These are phyloP conservation scores for Hemibagrus guttatus DNA, from an alignment of 2,797 vertebrate genomes.

Conservation along the genomic window DNA sequence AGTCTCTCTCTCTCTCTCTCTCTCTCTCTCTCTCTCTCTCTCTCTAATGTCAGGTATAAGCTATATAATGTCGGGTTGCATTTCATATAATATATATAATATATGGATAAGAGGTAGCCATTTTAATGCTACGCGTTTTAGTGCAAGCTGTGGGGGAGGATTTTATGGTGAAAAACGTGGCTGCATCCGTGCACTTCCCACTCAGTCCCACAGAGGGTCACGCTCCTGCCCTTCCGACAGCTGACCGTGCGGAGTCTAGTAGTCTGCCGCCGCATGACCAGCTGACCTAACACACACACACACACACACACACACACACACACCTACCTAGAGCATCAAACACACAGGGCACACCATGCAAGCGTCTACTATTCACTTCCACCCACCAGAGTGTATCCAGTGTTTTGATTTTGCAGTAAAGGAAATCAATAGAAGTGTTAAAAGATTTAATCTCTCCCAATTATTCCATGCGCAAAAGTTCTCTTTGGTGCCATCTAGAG, in stretches of 20 bases:
- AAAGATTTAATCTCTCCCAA: neutral
- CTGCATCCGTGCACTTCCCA: neutral
- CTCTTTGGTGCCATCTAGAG: slow-evolving; percentile 76
- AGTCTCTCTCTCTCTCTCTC: too few relatives aligned
- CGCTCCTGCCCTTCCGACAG: slow-evolving; percentile 47
- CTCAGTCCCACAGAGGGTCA: slow-evolving; percentile 35
- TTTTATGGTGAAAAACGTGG: neutral
- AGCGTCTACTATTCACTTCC: neutral
- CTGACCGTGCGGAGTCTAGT: slow-evolving; percentile 64
- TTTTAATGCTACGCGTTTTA: slow-evolving; percentile 9
- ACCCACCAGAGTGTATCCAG: neutral
- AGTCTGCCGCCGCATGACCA: slow-evolving; percentile 61
- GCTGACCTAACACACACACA: slow-evolving; percentile 30
- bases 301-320: neutral
- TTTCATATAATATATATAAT: neutral
- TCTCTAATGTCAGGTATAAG: neutral
- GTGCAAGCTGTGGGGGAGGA: neutral
- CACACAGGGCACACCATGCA: neutral
- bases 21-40: neutral
- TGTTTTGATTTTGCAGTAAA: neutral
- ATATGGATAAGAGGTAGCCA: neutral
- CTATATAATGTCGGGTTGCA: neutral
- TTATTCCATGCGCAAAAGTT: slow-evolving; percentile 22
- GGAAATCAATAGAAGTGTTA: neutral
- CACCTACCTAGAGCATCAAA: neutral